These are phyloP conservation scores for Pipistrellus pygmaeus DNA, from an alignment of 2,797 vertebrate genomes.

Conservation along the genomic window DNA sequence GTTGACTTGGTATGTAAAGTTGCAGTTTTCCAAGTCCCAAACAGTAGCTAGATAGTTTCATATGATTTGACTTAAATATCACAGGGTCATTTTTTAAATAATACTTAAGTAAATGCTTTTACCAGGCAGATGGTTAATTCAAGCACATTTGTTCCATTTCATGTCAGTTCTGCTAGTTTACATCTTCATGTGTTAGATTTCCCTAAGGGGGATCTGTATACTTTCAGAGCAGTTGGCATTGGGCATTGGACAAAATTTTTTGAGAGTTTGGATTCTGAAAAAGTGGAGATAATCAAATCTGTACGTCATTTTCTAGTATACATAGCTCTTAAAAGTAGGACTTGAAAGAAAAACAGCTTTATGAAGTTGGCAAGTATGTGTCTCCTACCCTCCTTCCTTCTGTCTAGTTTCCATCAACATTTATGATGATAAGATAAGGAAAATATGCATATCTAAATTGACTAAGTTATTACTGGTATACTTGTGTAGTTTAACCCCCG, in stretches of 20 bases:
- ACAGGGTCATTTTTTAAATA: background rate
- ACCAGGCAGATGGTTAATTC: background rate
- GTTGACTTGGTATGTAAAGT: background rate
- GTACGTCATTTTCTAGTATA: background rate
- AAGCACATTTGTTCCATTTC: background rate
- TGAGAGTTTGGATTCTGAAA: constrained; percentile 24
- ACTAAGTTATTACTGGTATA: background rate
- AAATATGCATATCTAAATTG: background rate
- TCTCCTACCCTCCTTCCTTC: background rate
- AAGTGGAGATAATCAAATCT: background rate
- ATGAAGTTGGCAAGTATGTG: background rate
- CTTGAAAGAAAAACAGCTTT: constrained; percentile 8
- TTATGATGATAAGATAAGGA: background rate
- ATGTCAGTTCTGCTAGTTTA: background rate
- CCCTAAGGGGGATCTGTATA: background rate
- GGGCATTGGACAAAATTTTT: background rate
- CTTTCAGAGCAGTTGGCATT: background rate
- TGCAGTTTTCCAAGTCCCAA: constrained; percentile 5
- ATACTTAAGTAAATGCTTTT: constrained; percentile 32
- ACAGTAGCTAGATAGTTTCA: background rate
- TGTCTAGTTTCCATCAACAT: background rate
- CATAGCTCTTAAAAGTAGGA: background rate
- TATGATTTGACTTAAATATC: constrained; percentile 45
- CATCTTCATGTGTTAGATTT: background rate
- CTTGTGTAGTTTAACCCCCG: background rate